Evolutionary conservation across 2,797 vertebrate species (phyloP).

Genomic region (Aeoliscus strigatus): DNA sequence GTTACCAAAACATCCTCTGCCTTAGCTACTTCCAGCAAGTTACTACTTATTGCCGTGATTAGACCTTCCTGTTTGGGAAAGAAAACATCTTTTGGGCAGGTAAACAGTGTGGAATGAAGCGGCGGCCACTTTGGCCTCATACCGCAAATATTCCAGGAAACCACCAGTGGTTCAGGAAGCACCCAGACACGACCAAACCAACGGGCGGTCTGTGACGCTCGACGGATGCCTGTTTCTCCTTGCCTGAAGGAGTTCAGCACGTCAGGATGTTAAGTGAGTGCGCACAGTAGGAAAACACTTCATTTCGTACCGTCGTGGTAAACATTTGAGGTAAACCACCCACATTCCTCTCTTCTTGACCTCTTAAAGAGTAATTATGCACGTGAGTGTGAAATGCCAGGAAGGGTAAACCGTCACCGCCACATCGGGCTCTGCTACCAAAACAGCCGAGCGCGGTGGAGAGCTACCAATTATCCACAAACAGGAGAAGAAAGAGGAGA

Average conservation of each 20-base stretch:
- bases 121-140: slow-evolving; percentile 10
- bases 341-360: slow-evolving; percentile 43
- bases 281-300: slow-evolving; percentile 24
- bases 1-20: slow-evolving; percentile 15
- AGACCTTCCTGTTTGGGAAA: slow-evolving; percentile 28
- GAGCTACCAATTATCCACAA: neutral
- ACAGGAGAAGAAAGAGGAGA: neutral
- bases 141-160: slow-evolving; percentile 40
- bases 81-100: slow-evolving; percentile 30
- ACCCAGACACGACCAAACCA: slow-evolving; percentile 30
- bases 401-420: slow-evolving; percentile 16
- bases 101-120: slow-evolving; percentile 39
- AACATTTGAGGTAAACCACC: slow-evolving; percentile 38
- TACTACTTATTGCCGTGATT: slow-evolving; percentile 15
- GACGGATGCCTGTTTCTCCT: slow-evolving; percentile 45
- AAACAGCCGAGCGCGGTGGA: no score
- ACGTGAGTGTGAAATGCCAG: slow-evolving; percentile 49
- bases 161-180: slow-evolving; percentile 30
- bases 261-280: slow-evolving; percentile 45
- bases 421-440: neutral
- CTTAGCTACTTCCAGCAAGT: slow-evolving; percentile 4
- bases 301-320: slow-evolving; percentile 28
- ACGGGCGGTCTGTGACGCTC: slow-evolving; percentile 17
- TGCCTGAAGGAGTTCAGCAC: slow-evolving; percentile 22
- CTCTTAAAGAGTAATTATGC: slow-evolving; percentile 28